Conservation (phyloP, 1,140 invertebrate genomes). For the Venturia canescens region DNA sequence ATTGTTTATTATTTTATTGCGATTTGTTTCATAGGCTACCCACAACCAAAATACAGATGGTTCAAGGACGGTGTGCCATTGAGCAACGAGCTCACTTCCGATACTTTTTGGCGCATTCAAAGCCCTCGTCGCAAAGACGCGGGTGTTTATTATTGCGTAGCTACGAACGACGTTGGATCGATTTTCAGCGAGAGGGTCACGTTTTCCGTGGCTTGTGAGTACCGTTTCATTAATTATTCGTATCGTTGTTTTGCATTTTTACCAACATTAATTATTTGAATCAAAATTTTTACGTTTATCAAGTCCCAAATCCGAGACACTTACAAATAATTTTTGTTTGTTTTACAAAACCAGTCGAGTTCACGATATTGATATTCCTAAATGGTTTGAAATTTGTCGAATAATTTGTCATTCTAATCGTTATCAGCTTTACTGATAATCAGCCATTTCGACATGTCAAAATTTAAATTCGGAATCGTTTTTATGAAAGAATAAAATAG, state of each 20-base stretch:
- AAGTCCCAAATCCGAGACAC: not conserved
- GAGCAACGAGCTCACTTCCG: conserved; percentile 83
- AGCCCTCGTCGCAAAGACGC: conserved; percentile 87
- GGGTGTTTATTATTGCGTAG: conserved; percentile 93
- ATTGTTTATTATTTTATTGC: conserved; percentile 45
- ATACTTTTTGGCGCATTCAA: conserved; percentile 89
- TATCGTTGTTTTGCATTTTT: not conserved
- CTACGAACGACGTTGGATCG: conserved; percentile 91
- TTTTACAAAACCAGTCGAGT: too few species aligned
- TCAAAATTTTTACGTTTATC: conserved; percentile 33
- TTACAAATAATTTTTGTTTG: not conserved
- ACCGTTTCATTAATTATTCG: conserved; percentile 4
- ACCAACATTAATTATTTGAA: too few species aligned
- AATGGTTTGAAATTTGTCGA: too few species aligned
- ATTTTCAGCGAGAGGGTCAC: conserved; percentile 93
- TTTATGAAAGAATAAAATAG: too few species aligned
- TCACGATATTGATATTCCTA: too few species aligned
- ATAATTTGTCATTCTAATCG: too few species aligned
- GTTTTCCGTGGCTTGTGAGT: conserved; percentile 94
- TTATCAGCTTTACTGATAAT: too few species aligned
- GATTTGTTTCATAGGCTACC: conserved; percentile 82
- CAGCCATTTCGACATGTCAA: too few species aligned
- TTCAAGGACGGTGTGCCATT: conserved; percentile 88
- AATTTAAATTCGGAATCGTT: too few species aligned
- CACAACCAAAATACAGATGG: conserved; percentile 93